Base-by-base conservation (phyloP, 2,888 invertebrate genomes). In the Tetranychus truncatus region DNA sequence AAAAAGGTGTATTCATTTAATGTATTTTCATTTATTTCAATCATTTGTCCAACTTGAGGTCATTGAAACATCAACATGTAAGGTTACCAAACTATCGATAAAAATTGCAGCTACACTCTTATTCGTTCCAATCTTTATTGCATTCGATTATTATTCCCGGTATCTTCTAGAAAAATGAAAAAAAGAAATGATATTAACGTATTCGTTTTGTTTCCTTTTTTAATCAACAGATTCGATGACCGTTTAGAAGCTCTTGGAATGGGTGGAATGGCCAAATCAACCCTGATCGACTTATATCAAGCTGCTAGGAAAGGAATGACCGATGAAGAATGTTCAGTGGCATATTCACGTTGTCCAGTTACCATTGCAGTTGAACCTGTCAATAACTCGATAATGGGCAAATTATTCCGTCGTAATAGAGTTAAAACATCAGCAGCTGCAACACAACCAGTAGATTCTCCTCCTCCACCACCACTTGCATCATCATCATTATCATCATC, bases 331-430 rank as follows among this genome's bases (percentile, higher is more conserved):
- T 69, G 69, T 34, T 9, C 69, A 9, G 11, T 11, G n/a, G 34
- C 34, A 5, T 69, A 69, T 34, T 69, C 69, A 11, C 11, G 69
- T 9, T 69, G 69, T 8, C 69, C 69, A 34, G 69, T 69, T 34
- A 69, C 15, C n/a, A 69, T 69, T 9, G 69, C 69, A 34, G 34
- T 69, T n/a, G 69, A 69, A 69, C 69, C 69, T 9, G 34, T 24
- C 34, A 69, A 20, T 5, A 69, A 69, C n/a, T 69, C 69, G n/a
- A 69, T 69, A 9, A 21, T 69, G 21, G 34, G 69, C n/a, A 69
- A 69, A 21, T 69, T 69, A n/a, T 69, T 69, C 34, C 11, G 69
- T 9, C 69, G 69, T 18, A 69, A 18, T 9, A 6, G 55, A 55
- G 9, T 55, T 15, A 55, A 55, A 55, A 6, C 9, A 55, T 55